These are phyloP conservation scores for Triops longicaudatus DNA, from an alignment of 1,140 invertebrate species.

Conservation along the genomic window DNA sequence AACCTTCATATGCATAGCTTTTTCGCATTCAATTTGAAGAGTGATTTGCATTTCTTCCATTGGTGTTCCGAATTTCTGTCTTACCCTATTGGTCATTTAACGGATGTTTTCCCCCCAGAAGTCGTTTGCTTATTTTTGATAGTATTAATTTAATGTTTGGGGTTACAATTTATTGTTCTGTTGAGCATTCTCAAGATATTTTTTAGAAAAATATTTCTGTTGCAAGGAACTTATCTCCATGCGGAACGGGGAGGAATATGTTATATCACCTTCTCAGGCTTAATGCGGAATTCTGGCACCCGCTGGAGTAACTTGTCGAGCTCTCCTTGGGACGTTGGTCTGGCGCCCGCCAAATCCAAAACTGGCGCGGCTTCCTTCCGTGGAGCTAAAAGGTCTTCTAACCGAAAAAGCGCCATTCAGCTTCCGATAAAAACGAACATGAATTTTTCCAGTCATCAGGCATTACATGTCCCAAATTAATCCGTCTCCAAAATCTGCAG, in stretches of 20 bases:
- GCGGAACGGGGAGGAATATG: background rate
- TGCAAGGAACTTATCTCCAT: background rate
- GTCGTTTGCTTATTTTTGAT: too few relatives aligned
- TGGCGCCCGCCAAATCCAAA: constrained; percentile 71
- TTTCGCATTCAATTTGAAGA: too few relatives aligned
- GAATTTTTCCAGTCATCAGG: background rate
- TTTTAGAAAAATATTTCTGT: background rate
- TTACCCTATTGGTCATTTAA: too few relatives aligned
- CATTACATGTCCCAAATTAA: background rate
- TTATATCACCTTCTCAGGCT: constrained; percentile 63
- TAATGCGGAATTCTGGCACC: constrained; percentile 81
- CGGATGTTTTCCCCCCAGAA: too few relatives aligned
- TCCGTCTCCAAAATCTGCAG: too few relatives aligned
- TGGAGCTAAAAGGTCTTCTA: constrained; percentile 71
- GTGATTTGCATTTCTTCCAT: too few relatives aligned
- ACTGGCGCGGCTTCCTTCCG: constrained; percentile 74
- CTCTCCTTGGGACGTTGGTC: constrained; percentile 64
- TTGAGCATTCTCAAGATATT: too few relatives aligned
- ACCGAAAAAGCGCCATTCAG: constrained; percentile 29
- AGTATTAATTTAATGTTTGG: too few relatives aligned
- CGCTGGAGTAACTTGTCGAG: constrained; percentile 70
- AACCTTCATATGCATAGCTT: too few relatives aligned
- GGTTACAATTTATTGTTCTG: too few relatives aligned
- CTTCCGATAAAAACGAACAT: background rate
- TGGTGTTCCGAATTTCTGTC: too few relatives aligned